Evolutionary conservation across 2,888 invertebrate genomes (phyloP), one percentile per base, ranked within the genome.

Genomic region (Ypsolopha scabrella): DNA sequence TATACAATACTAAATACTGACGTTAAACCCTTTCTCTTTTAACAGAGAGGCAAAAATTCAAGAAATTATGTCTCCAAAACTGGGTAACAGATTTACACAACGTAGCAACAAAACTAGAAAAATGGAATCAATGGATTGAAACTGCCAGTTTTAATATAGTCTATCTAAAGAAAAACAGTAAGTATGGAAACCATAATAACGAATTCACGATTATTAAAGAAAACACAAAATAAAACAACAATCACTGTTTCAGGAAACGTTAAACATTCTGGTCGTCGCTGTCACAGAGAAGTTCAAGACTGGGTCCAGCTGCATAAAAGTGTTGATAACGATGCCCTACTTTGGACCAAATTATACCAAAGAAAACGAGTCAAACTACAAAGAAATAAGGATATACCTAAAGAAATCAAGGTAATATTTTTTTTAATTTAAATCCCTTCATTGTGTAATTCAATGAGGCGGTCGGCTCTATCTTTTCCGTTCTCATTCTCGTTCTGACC

Each of bases 81-180:
- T 80, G 78, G 78, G 72, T 72, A 54, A 61, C 63, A 35, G 72
- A 76, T 52, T 64, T 83, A 48, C 62, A 70, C 43, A 65, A 65
- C 39, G 72, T 70, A 6, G 68, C 67, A 41, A 50, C 55, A 43
- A 72, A 78, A 58, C 59, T 83, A 35, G 69, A 77, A 53, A 58
- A 69, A 51, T 80, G 82, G 80, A 67, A 63, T 48, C 56, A 60
- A n/a, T 82, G 83, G 82, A 58, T 82, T 41, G 59, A 67, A 38
- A 64, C 59, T 47, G 65, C 68, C 13, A 66, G 70, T 53, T 60
- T 60, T 44, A 62, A 67, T 51, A 58, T 72, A 9, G 56, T 54
- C 14, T 43, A 54, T 38, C 54, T 75, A 45, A 62, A 68, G 50
- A 55, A 62, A 51, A 65, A 62, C 0, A 33, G 24, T 24, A 24